Conservation (phyloP, 2,888 invertebrate species). For the Drosophila algonquin region DNA sequence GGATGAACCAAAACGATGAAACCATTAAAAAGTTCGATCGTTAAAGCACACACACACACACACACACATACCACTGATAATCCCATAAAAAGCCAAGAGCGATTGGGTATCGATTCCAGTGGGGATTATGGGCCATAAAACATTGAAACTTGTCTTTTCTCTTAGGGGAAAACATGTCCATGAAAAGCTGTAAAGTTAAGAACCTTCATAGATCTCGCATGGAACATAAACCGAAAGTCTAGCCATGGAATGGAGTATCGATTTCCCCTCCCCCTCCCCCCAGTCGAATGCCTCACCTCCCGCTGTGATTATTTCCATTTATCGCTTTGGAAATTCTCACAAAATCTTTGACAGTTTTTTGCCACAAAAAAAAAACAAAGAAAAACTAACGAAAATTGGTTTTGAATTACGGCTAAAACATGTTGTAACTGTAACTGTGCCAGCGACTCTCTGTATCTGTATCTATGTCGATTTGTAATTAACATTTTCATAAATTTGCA, state of each 20-base stretch:
- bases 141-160: too few relatives aligned
- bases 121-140: too few relatives aligned
- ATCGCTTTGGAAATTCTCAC: constrained; percentile 49
- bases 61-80: too few relatives aligned
- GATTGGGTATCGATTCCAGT: too few relatives aligned
- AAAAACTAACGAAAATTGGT: constrained; percentile 25
- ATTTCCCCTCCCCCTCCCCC: background rate
- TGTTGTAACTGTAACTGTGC: constrained; percentile 22
- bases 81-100: too few relatives aligned
- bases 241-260: too few relatives aligned
- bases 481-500: constrained; percentile 78
- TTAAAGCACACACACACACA: background rate
- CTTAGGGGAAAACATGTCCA: too few relatives aligned
- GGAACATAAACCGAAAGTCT: too few relatives aligned
- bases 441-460: constrained; percentile 6
- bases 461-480: constrained; percentile 65
- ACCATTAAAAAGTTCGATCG: background rate
- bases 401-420: constrained; percentile 59
- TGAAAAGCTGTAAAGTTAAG: too few relatives aligned
- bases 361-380: constrained; percentile 49
- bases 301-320: constrained; percentile 55
- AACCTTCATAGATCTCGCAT: too few relatives aligned
- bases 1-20: background rate
- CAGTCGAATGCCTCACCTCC: constrained; percentile 22
- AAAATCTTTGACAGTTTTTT: constrained; percentile 70